A percentile compares a stretch with the other conserved stretches of the same genome.
Evolutionary conservation across 2,888 invertebrate species (phyloP).

Genomic region (Heliconius ethilla): DNA sequence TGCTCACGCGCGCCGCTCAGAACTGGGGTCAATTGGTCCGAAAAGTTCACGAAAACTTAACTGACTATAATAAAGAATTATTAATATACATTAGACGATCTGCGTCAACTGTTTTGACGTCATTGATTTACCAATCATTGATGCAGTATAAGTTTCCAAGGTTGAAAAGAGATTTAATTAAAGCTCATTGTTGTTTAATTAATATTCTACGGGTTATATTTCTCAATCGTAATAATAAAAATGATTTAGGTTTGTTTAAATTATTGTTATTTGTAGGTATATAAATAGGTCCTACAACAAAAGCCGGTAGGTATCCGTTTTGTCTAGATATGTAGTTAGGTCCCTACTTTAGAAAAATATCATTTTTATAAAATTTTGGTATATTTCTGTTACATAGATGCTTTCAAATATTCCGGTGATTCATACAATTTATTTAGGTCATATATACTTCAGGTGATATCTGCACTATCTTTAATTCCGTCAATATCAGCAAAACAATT

Average conservation of each 20-base stretch:
- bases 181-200: slow-evolving; percentile 19
- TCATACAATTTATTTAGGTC: neutral
- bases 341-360: too few relatives aligned
- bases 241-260: neutral
- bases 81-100: slow-evolving; percentile 58
- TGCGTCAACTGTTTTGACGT: slow-evolving; percentile 71
- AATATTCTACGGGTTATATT: neutral
- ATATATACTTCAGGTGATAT: neutral
- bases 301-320: too few relatives aligned
- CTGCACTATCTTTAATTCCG: neutral
- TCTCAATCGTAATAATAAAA: neutral
- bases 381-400: too few relatives aligned
- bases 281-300: too few relatives aligned
- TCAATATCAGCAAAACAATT: neutral
- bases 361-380: too few relatives aligned
- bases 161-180: slow-evolving; percentile 37
- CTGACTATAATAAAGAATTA: slow-evolving; percentile 70
- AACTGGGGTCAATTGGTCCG: slow-evolving; percentile 72
- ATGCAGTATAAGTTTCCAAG: slow-evolving; percentile 47
- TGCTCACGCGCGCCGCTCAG: slow-evolving; percentile 58
- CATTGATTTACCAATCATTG: slow-evolving; percentile 54
- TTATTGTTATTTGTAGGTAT: too few relatives aligned
- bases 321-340: too few relatives aligned
- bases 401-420: too few relatives aligned
- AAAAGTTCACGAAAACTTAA: slow-evolving; percentile 70